A percentile compares a stretch with the other conserved stretches of the same genome.
Evolutionary conservation across 2,797 vertebrate genomes (phyloP).

Genomic region (Peromyscus attwateri): DNA sequence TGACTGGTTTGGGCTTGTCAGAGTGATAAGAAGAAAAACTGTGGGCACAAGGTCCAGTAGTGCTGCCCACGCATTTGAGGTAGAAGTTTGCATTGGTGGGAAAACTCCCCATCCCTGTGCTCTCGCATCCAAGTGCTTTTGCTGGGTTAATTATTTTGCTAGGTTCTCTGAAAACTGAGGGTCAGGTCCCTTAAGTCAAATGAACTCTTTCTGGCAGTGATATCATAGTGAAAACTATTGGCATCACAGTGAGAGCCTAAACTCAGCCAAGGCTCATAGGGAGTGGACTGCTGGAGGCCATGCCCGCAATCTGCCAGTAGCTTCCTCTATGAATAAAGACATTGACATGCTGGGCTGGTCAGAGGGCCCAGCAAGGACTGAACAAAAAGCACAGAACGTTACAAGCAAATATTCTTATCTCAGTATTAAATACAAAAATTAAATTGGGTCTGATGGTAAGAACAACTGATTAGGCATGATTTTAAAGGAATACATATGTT

Average conservation of each 20-base stretch:
- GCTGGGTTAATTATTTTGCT: not conserved
- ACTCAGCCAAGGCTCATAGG: accelerated
- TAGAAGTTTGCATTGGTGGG: not conserved
- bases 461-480: not conserved
- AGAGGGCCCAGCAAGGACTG: not conserved
- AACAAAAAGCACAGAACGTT: not conserved
- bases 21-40: not conserved
- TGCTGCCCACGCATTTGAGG: not conserved
- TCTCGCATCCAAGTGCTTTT: not conserved
- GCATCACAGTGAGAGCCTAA: not conserved
- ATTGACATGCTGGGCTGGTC: not conserved
- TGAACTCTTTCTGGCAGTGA: not conserved
- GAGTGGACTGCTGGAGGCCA: not conserved
- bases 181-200: not conserved
- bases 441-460: not conserved
- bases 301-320: not conserved
- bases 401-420: not conserved
- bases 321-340: not conserved
- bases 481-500: not conserved
- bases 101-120: not conserved
- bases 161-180: not conserved
- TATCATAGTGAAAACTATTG: not conserved
- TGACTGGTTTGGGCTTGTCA: not conserved
- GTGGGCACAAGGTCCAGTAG: not conserved
- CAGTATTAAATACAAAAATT: not conserved